Base-by-base conservation (phyloP, 2,797 vertebrate species). In the Sebastes ruberrimus region DNA sequence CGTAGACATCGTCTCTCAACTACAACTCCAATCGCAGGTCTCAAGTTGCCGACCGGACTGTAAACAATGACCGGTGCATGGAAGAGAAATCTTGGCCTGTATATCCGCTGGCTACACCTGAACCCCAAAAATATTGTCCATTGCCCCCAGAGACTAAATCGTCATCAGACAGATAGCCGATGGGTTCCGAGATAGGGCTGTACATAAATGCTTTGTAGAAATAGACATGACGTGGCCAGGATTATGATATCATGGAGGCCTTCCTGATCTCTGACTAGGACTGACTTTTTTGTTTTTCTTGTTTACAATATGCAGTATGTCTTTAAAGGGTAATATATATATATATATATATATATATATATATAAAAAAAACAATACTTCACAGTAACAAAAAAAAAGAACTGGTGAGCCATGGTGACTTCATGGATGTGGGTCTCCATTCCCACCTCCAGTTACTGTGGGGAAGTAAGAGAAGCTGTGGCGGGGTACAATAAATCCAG, bases 11-110 rank as follows among this genome's bases (percentile, higher is more conserved):
- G 20, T 53, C 9, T 10, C 49, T 53, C 49, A 53, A 53, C 18
- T 53, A 0, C 20, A 53, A 53, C 49, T 0, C 20, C 49, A n/a
- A 0, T 22, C 9, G 0, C 9, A 7, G 0, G 46, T 49, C 46
- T 49, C 18, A 20, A 49, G 46, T 49, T 49, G 18, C 46, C 0
- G 16, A 49, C 7, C 46, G 7, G 46, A 49, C 46, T 49, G 46
- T 49, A 49, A 49, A 20, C 18, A 20, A 49, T 49, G 42, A 46
- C 42, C 42, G 14, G 14, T 18, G 38, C 0, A 0, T 16, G 42
- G 42, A 46, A 46, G 42, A 46, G 14, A 46, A 46, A 46, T 46
- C 14, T 46, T 46, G 42, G 42, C 42, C 42, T 3, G 16, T 0
- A 46, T 46, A 46, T 52, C 20, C 7, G 18, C 25, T 25, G 25